Evolutionary conservation across 2,888 invertebrate species (phyloP), one percentile per base, ranked within the genome.

Genomic region (Ochropleura plecta): DNA sequence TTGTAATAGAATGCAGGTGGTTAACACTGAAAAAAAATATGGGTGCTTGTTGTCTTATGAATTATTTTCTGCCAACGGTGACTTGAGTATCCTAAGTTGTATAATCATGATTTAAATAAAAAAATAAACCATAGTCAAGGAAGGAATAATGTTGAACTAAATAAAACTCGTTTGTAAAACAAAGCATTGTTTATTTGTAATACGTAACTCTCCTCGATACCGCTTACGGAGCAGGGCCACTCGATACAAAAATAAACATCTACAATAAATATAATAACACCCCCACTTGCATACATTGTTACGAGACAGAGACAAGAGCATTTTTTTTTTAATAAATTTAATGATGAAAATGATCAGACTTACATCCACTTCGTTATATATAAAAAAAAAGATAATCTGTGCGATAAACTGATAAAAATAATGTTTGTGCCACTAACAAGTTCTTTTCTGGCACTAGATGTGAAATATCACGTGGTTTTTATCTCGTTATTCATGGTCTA

Each of bases 241-340:
- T 85, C 89, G 91, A 90, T 94, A 95, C 87, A 95, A 95, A 95
- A 95, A 96, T 96, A 96, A 96, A 95, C 94, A 94, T 95, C 94
- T 95, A 93, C 89, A 95, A 95, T 95, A 95, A 95, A 95, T 94
- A 95, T 91, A 91, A 88, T 83, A 80, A 78, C 60, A 77, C 83
- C 46, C 46, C 51, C 68, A 66, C 70, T 73, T 63, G 40, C 62
- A 73, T 42, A 68, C 78, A 57, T 73, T 80, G 68, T 70, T 51
- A 30, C 8, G 30, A 70, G 66, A 68, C 69, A 66, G 44, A 14
- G 18, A 40, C 18, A 30, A 30, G 30, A 30, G 3, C n/a, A 16
- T 40, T 40, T 14, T 48, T 12, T 12, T 8, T 59, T 59, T 40
- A 8, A 44, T 30, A 0, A 30, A n/a, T 30, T 30, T 30, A 30